Base-by-base conservation (phyloP, 2,797 vertebrate genomes). In the Galago senegalensis region DNA sequence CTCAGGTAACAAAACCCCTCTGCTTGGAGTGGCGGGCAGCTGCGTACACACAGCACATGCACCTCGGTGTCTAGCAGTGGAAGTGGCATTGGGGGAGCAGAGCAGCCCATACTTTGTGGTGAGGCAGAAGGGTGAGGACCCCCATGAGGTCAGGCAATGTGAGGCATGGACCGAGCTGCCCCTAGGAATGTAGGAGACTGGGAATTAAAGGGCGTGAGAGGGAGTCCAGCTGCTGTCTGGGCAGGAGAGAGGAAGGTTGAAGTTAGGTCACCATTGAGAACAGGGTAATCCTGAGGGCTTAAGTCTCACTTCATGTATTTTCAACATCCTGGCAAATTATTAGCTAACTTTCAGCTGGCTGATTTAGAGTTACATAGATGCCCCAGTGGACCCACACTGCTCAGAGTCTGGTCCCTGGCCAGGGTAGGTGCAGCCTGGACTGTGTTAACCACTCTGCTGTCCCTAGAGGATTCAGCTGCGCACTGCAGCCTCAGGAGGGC, bases 271-370 rank as follows among this genome's bases (percentile, higher is more conserved):
- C 4, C 65, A 61, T 60, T 12, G 23, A 18, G 87, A 20, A 34
- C 43, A 56, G 9, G 53, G 3, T 25, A 40, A 37, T 20, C 65
- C 20, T 21, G 37, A 31, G n/a, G 80, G 29, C 49, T 11, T 7
- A 1, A 3, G 21, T 40, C 5, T 53, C 77, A 4, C 4, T 3
- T 53, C 77, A 4, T 2, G 0, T 49, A 23, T 17, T 34, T 13
- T 1, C 37, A 18, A 40, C 43, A 83, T 25, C 4, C n/a, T n/a
- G 21, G 58, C 11, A 69, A n/a, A 11, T 56, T 79, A 56, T n/a
- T 11, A 40, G 37, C 65, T 94, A 37, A 12, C 27, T 14, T 12
- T 69, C 23, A 11, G 73, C 18, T 31, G 0, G 18, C 25, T 17
- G 29, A 5, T 60, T 25, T 40, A 67, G 17, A 80, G 49, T 2